Evolutionary conservation across 2,113 vertebrate species (phyloP), one percentile per base, ranked within the genome.

Genomic region (Platichthys stellatus): DNA sequence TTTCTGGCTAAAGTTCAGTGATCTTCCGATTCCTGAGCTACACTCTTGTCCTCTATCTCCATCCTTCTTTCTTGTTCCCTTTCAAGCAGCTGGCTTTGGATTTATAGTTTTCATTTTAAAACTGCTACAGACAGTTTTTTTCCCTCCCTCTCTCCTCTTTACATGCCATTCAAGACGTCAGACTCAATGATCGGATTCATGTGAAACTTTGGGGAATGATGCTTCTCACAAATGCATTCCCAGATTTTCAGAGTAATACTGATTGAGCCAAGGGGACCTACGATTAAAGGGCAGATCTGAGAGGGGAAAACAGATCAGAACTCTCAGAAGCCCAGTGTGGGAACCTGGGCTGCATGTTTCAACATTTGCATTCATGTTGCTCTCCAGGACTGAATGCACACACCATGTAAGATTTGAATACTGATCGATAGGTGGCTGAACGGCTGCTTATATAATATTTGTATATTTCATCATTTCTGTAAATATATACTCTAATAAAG

Each of bases 201-300:
- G 69, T 63, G 43, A 74, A 59, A 69, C 76, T 72, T 11, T 9
- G 51, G 8, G 51, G 45, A 49, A 49, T 21, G 51, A 21, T 20
- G 15, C 23, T 51, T 51, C 47, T 51, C 47, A 18, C 18, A 51
- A 18, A 51, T 35, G 28, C 18, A 4, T 56, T 75, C 77, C 82
- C 73, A 64, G n/a, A 65, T 26, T 57, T 68, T 56, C 53, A 15
- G 9, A 63, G 28, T 58, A 45, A 45, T n/a, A 35, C 53, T 62
- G 63, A 84, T 63, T 76, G 78, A 77, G 61, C 83, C 64, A 70
- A 70, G 15, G 15, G n/a, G 57, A 45, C 21, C 38, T 31, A 11
- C 9, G 51, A 26, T 60, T 54, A 53, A 61, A 54, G 43, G 58
- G 26, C 56, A 80, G 0, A 26, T 47, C 3, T 15, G 13, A 54